phyloP scores from a whole-genome alignment of 2,888 invertebrate species.

The Onthophagus sagittarius region DNA sequence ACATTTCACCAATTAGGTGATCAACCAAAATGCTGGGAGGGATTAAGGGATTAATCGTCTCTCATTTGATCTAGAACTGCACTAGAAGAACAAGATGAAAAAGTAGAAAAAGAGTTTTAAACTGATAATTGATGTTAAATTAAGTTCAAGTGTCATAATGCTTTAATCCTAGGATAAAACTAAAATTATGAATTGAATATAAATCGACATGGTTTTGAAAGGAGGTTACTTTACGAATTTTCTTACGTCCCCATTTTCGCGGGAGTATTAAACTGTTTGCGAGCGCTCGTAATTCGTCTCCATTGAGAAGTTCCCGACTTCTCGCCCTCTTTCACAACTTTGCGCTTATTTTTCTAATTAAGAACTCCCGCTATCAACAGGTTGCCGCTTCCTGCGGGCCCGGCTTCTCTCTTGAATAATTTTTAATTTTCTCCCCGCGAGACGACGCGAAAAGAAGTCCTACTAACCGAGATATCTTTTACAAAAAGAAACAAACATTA shows the following conservation, averaged over 20 bases:
- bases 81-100: too few relatives aligned
- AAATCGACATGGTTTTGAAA: background rate
- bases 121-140: too few relatives aligned
- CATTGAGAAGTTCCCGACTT: constrained; percentile 38
- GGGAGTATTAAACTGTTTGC: constrained; percentile 40
- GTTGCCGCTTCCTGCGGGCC: constrained; percentile 31
- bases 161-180: too few relatives aligned
- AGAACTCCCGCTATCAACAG: constrained; percentile 32
- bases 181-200: background rate
- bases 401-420: constrained; percentile 33
- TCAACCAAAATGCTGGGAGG: too few relatives aligned
- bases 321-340: constrained; percentile 21
- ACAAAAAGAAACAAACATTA: too few relatives aligned
- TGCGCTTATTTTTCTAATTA: constrained; percentile 29
- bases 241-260: constrained; percentile 20
- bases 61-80: too few relatives aligned
- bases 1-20: too few relatives aligned
- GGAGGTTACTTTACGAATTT: background rate
- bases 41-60: too few relatives aligned
- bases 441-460: background rate
- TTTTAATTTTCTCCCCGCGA: constrained; percentile 34
- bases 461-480: constrained; percentile 16
- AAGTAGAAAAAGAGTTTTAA: too few relatives aligned
- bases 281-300: constrained; percentile 45
- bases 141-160: too few relatives aligned